A percentile compares a stretch with the other conserved stretches of the same genome.
phyloP scores from a whole-genome alignment of 2,113 vertebrate genomes.

The Dasyornis broadbenti region DNA sequence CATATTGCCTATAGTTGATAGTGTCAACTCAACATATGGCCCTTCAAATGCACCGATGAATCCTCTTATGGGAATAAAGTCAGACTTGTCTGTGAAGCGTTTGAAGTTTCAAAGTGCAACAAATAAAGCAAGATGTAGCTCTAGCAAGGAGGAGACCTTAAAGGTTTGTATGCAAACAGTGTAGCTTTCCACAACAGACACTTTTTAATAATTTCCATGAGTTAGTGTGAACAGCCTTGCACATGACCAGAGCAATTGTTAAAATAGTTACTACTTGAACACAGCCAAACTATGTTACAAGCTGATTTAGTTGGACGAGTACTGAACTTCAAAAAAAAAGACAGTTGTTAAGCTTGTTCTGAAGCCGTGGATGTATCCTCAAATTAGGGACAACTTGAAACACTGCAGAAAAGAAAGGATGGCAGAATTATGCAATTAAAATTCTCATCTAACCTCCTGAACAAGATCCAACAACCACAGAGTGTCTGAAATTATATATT shows the following conservation, averaged over 20 bases:
- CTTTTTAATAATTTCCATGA: not conserved
- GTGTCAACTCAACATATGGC: slow-evolving; percentile 23
- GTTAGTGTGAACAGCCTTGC: not conserved
- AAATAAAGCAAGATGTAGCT: not conserved
- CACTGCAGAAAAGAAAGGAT: slow-evolving; percentile 31
- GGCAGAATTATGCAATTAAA: slow-evolving; percentile 39
- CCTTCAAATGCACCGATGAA: slow-evolving; percentile 52
- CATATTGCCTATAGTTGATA: slow-evolving; percentile 37
- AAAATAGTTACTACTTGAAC: not conserved
- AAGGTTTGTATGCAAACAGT: not conserved
- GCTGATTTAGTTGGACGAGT: not conserved
- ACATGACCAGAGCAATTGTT: not conserved
- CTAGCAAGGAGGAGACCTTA: not conserved
- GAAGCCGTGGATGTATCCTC: not conserved
- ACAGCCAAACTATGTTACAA: not conserved
- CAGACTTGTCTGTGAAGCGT: slow-evolving; percentile 14
- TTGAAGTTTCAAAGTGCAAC: slow-evolving; percentile 22
- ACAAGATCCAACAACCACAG: slow-evolving; percentile 46
- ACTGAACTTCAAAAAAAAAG: not conserved
- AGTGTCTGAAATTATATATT: slow-evolving; percentile 47
- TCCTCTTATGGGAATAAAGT: slow-evolving; percentile 17
- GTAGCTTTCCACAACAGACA: not conserved
- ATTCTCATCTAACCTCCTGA: slow-evolving; percentile 50
- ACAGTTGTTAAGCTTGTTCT: not conserved
- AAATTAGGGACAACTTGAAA: slow-evolving; percentile 14